Base-by-base conservation (phyloP, 2,113 vertebrate genomes). In the Pseudopipra pipra region DNA sequence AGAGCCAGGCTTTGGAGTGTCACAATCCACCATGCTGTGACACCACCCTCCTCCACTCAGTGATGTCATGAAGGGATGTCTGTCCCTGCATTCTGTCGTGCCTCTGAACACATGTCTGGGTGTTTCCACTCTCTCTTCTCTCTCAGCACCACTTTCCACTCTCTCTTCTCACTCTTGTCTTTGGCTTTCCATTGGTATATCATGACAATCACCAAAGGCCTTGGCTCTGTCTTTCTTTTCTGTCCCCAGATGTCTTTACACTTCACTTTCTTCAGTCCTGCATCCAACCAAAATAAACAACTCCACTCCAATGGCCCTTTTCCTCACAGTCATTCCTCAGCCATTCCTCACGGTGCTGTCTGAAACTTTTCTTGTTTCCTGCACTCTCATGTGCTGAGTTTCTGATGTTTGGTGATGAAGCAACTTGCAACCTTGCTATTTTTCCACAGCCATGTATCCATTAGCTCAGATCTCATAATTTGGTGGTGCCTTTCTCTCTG, bases 101-200 rank as follows among this genome's bases (percentile, higher is more conserved):
- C 6, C 8, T 66, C 59, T 58, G 31, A n/a, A n/a, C 43, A 66
- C 0, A 27, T 0, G 0, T 19, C 35, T 43, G 35, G 14, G 35
- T 5, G 27, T 58, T 72, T 19, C 31, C 43, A 49, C 51, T 58
- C 21, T 33, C 31, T 67, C 46, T 47, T 28, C 25, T 49, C 35
- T 41, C 39, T 41, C 30, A 65, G 24, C 25, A 56, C 17, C 17
- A 3, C 18, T 58, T 72, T 16, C 31, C 43, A 49, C 51, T 58
- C 21, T 33, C 19, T 67, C 46, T 47, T 23, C 25, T 49, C 35
- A 65, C 11, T 9, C 27, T 16, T 20, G 52, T 81, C 27, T 66
- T 58, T 52, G 51, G 37, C 31, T 66, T 12, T 10, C 37, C 12
- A 28, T 8, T 51, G 51, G 37, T 73, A 43, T 33, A 51, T 73